These are phyloP conservation scores for Bombus confusus DNA, from an alignment of 1,140 invertebrate genomes.

Conservation along the genomic window DNA sequence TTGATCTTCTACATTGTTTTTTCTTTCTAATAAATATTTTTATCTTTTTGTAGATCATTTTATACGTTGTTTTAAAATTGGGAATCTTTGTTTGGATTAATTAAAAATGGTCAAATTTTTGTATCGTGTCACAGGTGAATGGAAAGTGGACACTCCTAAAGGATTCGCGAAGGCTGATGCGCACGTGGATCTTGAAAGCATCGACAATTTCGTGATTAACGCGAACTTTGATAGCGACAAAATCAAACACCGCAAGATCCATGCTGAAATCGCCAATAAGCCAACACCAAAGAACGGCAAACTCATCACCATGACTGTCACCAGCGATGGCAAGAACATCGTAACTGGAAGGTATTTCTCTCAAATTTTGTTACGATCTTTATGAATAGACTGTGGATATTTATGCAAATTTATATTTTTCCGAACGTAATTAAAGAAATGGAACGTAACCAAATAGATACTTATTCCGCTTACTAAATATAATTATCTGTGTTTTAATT, in stretches of 20 bases:
- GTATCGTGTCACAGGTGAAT: constrained; percentile 68
- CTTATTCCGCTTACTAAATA: too few species aligned
- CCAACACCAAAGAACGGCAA: constrained; percentile 83
- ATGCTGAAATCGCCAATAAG: constrained; percentile 85
- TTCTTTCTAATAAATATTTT: too few species aligned
- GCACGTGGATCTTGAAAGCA: constrained; percentile 84
- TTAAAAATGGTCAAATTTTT: background rate
- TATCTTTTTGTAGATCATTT: too few species aligned
- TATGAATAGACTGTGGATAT: too few species aligned
- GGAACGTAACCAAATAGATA: too few species aligned
- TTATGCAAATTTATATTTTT: too few species aligned
- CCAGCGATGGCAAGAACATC: constrained; percentile 85
- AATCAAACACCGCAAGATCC: constrained; percentile 86
- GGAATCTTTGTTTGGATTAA: background rate
- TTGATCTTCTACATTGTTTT: too few species aligned
- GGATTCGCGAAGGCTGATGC: constrained; percentile 78
- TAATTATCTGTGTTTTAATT: too few species aligned
- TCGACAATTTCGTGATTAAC: constrained; percentile 87
- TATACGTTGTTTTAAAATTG: too few species aligned
- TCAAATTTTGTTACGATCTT: too few species aligned
- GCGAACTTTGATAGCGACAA: constrained; percentile 86
- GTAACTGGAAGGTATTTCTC: constrained; percentile 85
- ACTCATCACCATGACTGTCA: constrained; percentile 85
- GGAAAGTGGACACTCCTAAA: constrained; percentile 73
- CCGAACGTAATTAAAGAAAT: too few species aligned